phyloP scores from a whole-genome alignment of 2,888 invertebrate species.

The Chymomyza fuscimana region DNA sequence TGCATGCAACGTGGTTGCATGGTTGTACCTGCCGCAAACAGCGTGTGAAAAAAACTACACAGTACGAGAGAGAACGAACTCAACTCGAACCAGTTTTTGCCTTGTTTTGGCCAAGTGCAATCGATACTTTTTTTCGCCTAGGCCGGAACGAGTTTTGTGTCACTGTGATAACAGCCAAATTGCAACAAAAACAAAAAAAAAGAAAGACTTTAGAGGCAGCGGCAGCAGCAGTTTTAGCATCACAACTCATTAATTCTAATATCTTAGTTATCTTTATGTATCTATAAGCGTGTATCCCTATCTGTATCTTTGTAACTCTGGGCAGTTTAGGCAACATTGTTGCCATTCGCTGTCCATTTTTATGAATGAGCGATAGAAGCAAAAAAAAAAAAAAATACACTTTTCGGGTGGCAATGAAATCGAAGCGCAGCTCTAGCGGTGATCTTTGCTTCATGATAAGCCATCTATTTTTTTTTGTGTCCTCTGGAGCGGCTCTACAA shows the following conservation, averaged over 20 bases:
- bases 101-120: conserved; percentile 56
- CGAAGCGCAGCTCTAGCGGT: conserved; percentile 45
- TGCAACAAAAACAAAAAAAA: neutral
- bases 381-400: neutral
- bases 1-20: conserved; percentile 17
- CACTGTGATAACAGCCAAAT: conserved; percentile 16
- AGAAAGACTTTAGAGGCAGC: conserved; percentile 1
- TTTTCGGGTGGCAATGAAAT: conserved; percentile 10
- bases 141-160: conserved; percentile 9
- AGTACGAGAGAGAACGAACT: neutral
- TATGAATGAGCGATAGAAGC: conserved; percentile 54
- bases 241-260: conserved; percentile 64
- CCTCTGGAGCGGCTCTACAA: conserved; percentile 4
- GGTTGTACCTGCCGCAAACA: conserved; percentile 54
- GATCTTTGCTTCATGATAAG: conserved; percentile 67
- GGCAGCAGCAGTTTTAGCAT: neutral
- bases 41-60: conserved; percentile 56
- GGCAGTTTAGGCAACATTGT: conserved; percentile 62
- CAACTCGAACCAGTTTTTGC: conserved; percentile 47
- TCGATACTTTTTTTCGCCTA: conserved; percentile 57
- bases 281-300: conserved; percentile 42
- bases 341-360: conserved; percentile 52
- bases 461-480: conserved; percentile 10
- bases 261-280: conserved; percentile 67
- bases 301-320: neutral